Evolutionary conservation across 2,797 vertebrate genomes (phyloP).

Genomic region (Channallabes apus): DNA sequence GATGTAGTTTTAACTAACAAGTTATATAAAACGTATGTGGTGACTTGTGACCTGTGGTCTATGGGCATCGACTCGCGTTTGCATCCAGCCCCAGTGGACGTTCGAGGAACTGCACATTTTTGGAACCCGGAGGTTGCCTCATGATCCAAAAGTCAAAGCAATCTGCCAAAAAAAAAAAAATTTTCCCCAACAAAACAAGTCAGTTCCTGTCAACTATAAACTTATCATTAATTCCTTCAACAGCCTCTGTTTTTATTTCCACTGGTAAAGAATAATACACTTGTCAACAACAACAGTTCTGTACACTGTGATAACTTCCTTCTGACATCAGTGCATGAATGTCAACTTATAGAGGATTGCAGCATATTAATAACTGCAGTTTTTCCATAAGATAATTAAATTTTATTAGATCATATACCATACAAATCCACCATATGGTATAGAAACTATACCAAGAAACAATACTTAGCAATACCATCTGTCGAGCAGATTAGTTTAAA

Average conservation of each 20-base stretch:
- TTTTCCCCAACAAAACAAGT: not conserved
- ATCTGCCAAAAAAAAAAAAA: not conserved
- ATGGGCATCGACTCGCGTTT: too few species aligned
- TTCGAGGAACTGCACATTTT: too few species aligned
- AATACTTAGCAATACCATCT: not conserved
- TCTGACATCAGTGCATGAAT: too few species aligned
- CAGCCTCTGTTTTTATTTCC: not conserved
- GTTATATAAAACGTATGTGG: too few species aligned
- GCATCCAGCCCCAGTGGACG: too few species aligned
- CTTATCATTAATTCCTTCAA: not conserved
- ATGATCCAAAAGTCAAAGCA: too few species aligned
- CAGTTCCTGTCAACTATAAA: not conserved
- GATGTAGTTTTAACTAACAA: too few species aligned
- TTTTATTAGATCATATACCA: not conserved
- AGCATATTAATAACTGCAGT: too few species aligned
- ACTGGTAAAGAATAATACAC: not conserved
- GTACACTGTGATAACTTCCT: too few species aligned
- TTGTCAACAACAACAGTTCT: not conserved
- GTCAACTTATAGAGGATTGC: too few species aligned
- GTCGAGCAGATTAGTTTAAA: not conserved
- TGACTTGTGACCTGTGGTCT: too few species aligned
- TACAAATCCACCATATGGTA: not conserved
- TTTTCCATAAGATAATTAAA: not conserved
- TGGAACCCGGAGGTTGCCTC: too few species aligned
- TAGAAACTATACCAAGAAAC: not conserved